These are phyloP conservation scores for Venustoraphidia nigricollis DNA, from an alignment of 2,888 invertebrate species.

Conservation along the genomic window DNA sequence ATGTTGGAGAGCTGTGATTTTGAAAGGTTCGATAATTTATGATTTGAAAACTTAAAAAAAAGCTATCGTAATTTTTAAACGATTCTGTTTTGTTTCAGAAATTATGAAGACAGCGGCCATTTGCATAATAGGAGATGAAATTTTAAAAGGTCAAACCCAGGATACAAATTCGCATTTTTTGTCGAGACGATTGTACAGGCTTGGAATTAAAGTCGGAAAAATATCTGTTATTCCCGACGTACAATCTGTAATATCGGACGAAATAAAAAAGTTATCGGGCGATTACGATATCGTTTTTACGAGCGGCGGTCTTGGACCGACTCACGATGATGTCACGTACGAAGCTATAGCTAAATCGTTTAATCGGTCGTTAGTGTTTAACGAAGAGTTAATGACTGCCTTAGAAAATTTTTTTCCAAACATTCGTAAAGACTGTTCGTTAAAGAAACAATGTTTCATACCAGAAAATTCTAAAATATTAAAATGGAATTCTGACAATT, in stretches of 20 bases:
- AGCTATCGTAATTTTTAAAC: too few relatives aligned
- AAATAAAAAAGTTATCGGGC: conserved; percentile 42
- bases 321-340: conserved; percentile 64
- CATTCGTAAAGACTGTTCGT: too few relatives aligned
- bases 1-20: too few relatives aligned
- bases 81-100: too few relatives aligned
- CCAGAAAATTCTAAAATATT: too few relatives aligned
- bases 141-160: conserved; percentile 50
- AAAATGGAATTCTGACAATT: background rate
- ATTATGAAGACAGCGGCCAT: conserved; percentile 1
- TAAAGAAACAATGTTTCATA: too few relatives aligned
- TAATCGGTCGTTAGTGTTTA: background rate
- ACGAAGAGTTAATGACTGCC: background rate
- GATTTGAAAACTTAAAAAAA: too few relatives aligned
- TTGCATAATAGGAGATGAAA: conserved; percentile 56
- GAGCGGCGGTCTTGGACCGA: conserved; percentile 63
- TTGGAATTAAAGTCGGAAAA: conserved; percentile 46
- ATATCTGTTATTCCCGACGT: conserved; percentile 53
- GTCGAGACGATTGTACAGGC: conserved; percentile 38
- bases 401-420: too few relatives aligned
- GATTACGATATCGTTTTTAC: conserved; percentile 52
- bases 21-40: too few relatives aligned
- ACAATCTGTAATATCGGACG: conserved; percentile 42
- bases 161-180: conserved; percentile 55
- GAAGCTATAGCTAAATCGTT: conserved; percentile 31